Evolutionary conservation across 2,888 invertebrate species (phyloP), one percentile per base, ranked within the genome.

Genomic region (Chorisops tibialis): DNA sequence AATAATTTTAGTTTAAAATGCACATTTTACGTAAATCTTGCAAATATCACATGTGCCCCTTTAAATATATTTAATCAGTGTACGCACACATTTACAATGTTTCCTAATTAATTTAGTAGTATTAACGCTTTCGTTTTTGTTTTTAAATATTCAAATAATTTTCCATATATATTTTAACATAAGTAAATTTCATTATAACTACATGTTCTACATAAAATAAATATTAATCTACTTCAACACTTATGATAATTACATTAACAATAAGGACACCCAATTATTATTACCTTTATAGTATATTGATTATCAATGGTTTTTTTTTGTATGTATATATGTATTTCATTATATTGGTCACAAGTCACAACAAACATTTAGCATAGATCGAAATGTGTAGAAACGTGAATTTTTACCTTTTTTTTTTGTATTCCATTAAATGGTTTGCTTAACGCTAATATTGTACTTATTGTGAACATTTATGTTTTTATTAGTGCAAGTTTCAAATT

Each of bases 61-160:
- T 56, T 56, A 56, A 56, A 56, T 30, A 56, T 56, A 24, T 56
- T 56, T 30, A 56, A 43, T 41, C 43, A 56, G 30, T 45, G 56
- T 43, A 56, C 56, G 41, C 43, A 56, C 56, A 56, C 56, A 56
- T 39, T 43, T 30, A 56, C 56, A 14, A 43, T 43, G 47, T 16
- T 14, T 41, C 56, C 43, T 45, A 56, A 56, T 56, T 56, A 56
- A 39, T 56, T 56, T 56, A 56, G 56, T 56, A 30, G 30, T 7
- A 24, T 56, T 18, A 56, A 56, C 56, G 56, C 56, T 56, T 56
- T 30, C 16, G 5, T 12, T 38, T 48, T 18, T 21, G 11, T 48
- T 48, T 21, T n/a, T n/a, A n/a, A n/a, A n/a, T 24, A 7, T 24
- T 24, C 7, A 24, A 24, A 7, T 24, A 24, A 24, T 5, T 24